Evolutionary conservation across 2,888 invertebrate genomes (phyloP).

Genomic region (Drosophila limbata): DNA sequence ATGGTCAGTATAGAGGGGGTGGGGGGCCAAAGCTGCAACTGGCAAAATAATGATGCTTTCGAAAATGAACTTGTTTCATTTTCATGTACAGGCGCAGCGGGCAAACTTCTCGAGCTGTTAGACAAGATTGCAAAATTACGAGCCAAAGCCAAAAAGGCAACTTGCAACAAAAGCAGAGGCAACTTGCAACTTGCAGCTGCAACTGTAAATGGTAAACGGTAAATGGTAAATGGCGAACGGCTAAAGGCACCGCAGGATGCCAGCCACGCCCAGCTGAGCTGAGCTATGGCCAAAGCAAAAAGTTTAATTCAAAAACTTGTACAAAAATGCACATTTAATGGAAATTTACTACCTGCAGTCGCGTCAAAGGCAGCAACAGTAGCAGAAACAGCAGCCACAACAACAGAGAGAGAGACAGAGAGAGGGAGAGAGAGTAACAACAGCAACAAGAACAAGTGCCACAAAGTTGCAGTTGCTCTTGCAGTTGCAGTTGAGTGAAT

Average conservation of each 20-base stretch:
- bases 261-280: slow-evolving; percentile 40
- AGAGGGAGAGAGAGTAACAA: not conserved
- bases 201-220: not conserved
- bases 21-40: slow-evolving; percentile 29
- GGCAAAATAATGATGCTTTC: slow-evolving; percentile 63
- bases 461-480: slow-evolving; percentile 65
- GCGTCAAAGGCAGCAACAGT: slow-evolving; percentile 63
- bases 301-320: slow-evolving; percentile 84
- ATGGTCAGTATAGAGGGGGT: not conserved
- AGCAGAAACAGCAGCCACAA: slow-evolving; percentile 25
- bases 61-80: slow-evolving; percentile 72
- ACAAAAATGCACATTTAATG: slow-evolving; percentile 84
- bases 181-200: not conserved
- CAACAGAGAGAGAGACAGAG: slow-evolving; percentile 9
- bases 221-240: slow-evolving; percentile 40
- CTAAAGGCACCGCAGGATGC: slow-evolving; percentile 41
- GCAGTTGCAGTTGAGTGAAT: slow-evolving; percentile 47
- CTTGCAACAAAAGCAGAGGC: not conserved
- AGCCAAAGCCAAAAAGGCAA: slow-evolving; percentile 54
- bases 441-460: slow-evolving; percentile 62
- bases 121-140: slow-evolving; percentile 81
- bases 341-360: slow-evolving; percentile 82
- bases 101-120: slow-evolving; percentile 57
- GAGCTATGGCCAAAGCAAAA: slow-evolving; percentile 70
- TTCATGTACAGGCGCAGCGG: slow-evolving; percentile 33